A percentile compares a stretch with the other conserved stretches of the same genome.
Evolutionary conservation across 1,140 invertebrate genomes (phyloP).

Genomic region (Vollenhovia emeryi): DNA sequence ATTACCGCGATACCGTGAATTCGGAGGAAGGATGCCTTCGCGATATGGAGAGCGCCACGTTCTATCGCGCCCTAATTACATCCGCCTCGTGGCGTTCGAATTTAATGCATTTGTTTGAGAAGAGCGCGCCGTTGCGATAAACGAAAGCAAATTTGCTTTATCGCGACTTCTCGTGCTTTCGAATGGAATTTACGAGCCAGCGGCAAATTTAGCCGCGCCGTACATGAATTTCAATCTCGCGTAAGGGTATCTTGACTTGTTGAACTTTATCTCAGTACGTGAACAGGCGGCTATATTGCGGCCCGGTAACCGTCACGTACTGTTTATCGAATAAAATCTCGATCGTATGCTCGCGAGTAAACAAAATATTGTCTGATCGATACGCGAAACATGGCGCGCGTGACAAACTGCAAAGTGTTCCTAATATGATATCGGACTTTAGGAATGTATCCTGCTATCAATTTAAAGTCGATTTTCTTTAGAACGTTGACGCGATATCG

Average conservation of each 20-base stretch:
- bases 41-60: not conserved
- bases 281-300: not conserved
- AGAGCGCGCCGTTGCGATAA: not conserved
- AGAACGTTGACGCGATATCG: not conserved
- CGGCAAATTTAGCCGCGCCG: not conserved
- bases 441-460: not conserved
- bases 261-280: constrained; percentile 34
- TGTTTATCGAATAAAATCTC: constrained; percentile 40
- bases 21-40: not conserved
- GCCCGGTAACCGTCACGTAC: not conserved
- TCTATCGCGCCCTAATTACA: not conserved
- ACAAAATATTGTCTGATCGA: constrained; percentile 38
- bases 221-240: not conserved
- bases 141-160: constrained; percentile 1
- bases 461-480: not conserved
- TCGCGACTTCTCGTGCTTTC: not conserved
- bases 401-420: not conserved
- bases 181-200: constrained; percentile 14
- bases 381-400: not conserved
- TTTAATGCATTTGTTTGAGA: not conserved
- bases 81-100: not conserved
- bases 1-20: not conserved
- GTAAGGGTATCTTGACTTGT: constrained; percentile 11
- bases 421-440: not conserved
- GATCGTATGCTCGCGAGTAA: not conserved